A percentile compares a stretch with the other conserved stretches of the same genome.
phyloP scores from a whole-genome alignment of 2,888 invertebrate species.

The Eurytoma adleriae region DNA sequence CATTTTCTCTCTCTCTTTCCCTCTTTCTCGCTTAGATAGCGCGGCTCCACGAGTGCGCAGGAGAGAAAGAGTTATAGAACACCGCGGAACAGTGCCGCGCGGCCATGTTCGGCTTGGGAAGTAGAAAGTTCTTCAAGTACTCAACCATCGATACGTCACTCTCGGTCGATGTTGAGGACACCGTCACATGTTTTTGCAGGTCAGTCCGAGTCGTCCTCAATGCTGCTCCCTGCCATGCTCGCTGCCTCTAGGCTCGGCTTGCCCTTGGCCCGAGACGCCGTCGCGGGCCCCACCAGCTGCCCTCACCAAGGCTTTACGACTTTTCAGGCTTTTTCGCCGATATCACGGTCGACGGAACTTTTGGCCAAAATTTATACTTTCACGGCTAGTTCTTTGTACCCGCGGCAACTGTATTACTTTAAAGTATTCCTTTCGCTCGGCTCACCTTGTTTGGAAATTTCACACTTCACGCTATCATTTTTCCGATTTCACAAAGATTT shows the following conservation, averaged over 20 bases:
- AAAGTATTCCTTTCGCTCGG: too few relatives aligned
- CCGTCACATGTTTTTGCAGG: slow-evolving; percentile 89
- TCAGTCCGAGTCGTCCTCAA: slow-evolving; percentile 71
- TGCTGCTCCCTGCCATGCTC: background rate
- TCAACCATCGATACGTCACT: slow-evolving; percentile 77
- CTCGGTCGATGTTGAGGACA: slow-evolving; percentile 83
- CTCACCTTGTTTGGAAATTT: too few relatives aligned
- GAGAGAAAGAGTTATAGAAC: background rate
- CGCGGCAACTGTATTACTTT: too few relatives aligned
- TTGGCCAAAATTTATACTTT: too few relatives aligned
- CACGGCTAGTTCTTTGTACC: too few relatives aligned
- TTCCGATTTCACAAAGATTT: too few relatives aligned
- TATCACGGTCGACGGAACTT: too few relatives aligned
- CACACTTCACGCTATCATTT: too few relatives aligned
- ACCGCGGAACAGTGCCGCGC: slow-evolving; percentile 16
- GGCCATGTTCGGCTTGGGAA: slow-evolving; percentile 68
- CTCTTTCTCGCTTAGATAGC: slow-evolving; percentile 42
- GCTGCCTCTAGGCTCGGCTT: background rate
- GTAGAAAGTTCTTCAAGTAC: slow-evolving; percentile 71
- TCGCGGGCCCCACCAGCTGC: background rate
- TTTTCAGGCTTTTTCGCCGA: too few relatives aligned
- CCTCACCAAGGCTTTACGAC: background rate
- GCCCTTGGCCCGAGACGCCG: background rate
- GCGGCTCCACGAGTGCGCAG: background rate
- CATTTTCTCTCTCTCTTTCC: slow-evolving; percentile 22